These are phyloP conservation scores for Chaetodon trifascialis DNA, from an alignment of 2,113 vertebrate genomes.

Conservation along the genomic window DNA sequence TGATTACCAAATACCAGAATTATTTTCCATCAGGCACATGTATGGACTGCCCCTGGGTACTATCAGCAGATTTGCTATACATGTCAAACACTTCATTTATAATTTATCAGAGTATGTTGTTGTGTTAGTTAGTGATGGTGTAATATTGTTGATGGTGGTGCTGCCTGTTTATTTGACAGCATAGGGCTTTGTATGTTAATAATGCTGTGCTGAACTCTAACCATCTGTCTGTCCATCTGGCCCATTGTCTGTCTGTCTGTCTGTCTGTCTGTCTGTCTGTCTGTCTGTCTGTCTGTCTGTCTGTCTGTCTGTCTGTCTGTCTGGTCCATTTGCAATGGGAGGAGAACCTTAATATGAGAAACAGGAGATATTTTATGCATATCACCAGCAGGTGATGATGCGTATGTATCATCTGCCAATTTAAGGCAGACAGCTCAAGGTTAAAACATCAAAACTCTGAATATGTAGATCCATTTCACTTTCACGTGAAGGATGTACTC, in stretches of 20 bases:
- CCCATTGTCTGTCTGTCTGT: slow-evolving; percentile 48
- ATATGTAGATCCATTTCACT: slow-evolving; percentile 1
- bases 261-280: slow-evolving; percentile 61
- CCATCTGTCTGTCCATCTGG: slow-evolving; percentile 78
- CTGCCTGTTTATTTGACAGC: slow-evolving; percentile 17
- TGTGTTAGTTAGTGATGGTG: background rate
- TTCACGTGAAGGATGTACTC: background rate
- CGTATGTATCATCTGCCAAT: slow-evolving; percentile 15
- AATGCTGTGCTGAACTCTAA: slow-evolving; percentile 54
- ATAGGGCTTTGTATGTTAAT: slow-evolving; percentile 27
- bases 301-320: slow-evolving; percentile 46
- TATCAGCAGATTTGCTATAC: background rate
- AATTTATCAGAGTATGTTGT: background rate
- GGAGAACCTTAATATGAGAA: slow-evolving; percentile 5
- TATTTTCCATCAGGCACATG: background rate
- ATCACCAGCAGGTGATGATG: slow-evolving; percentile 11
- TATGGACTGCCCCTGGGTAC: background rate
- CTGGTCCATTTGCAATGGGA: slow-evolving; percentile 29
- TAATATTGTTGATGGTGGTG: background rate
- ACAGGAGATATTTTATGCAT: slow-evolving; percentile 1
- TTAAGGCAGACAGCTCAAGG: background rate
- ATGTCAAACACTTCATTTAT: background rate
- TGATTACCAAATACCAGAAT: background rate
- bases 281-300: slow-evolving; percentile 70
- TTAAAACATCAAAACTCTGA: slow-evolving; percentile 12